These are phyloP conservation scores for Athalia circularis DNA, from an alignment of 2,888 invertebrate species.

Conservation along the genomic window DNA sequence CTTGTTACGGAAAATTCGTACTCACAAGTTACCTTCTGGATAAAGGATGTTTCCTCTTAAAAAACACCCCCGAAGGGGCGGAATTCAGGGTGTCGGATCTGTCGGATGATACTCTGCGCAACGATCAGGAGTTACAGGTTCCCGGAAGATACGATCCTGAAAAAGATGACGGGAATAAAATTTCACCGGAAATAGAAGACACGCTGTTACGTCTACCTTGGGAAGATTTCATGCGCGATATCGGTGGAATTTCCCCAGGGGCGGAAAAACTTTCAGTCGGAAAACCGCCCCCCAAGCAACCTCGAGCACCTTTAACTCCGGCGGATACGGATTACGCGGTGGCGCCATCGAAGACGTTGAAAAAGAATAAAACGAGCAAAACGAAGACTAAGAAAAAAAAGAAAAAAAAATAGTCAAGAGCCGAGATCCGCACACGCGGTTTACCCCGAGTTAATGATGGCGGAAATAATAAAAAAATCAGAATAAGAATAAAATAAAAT, in stretches of 20 bases:
- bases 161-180: background rate
- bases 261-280: slow-evolving; percentile 51
- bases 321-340: background rate
- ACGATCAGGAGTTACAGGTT: background rate
- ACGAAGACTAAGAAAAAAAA: slow-evolving; percentile 35
- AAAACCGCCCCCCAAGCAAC: slow-evolving; percentile 50
- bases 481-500: background rate
- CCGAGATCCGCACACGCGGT: background rate
- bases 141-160: background rate
- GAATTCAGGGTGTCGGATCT: slow-evolving; percentile 47
- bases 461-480: background rate
- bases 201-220: background rate
- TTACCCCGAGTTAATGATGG: no score
- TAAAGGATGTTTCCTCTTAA: slow-evolving; percentile 51
- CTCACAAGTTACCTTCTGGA: slow-evolving; percentile 51
- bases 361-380: slow-evolving; percentile 38
- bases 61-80: slow-evolving; percentile 46
- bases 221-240: slow-evolving; percentile 48
- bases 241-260: slow-evolving; percentile 53
- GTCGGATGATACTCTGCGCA: background rate
- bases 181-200: background rate
- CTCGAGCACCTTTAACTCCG: slow-evolving; percentile 20
- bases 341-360: slow-evolving; percentile 36
- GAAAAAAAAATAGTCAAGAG: background rate
- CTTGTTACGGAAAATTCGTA: slow-evolving; percentile 52